Evolutionary conservation across 2,888 invertebrate genomes (phyloP), one percentile per base, ranked within the genome.

Genomic region (Mycalesis mineus): DNA sequence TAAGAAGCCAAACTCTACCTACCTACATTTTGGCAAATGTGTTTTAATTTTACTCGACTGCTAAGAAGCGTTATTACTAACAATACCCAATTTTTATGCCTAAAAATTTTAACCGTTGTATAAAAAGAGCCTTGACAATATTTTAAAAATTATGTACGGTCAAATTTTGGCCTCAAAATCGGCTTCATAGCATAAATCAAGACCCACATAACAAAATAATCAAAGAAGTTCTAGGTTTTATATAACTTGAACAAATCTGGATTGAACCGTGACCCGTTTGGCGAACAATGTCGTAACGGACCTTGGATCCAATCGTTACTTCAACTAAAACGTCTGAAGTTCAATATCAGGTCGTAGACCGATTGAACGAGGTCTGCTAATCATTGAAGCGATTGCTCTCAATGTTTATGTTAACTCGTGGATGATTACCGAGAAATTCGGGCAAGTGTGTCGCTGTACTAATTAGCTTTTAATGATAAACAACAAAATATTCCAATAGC

Each of bases 211-310:
- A 48, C 29, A 54, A 39, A 50, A 39, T 40, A 17, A 31, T 39
- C 5, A 60, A 39, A 49, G 11, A 36, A 39, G 40, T 67, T 68
- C 70, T 74, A 72, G 71, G 72, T 71, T 73, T 70, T 59, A 67
- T 65, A 60, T 65, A 71, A 70, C 65, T 71, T 61, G 70, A 71
- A 73, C 60, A 57, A 67, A 64, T 60, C 69, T 71, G 68, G 71
- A 61, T 55, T 66, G 58, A 60, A 65, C 78, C 82, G 69, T 84
- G 85, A 82, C 84, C 82, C 65, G 64, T 36, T 45, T 31, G 14
- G 31, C 31, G 9, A 14, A n/a, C 37, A 45, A 41, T 80, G 73
- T 82, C 64, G 74, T 73, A 82, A 84, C 56, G 61, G 77, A 65
- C 78, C 78, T 68, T 73, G 78, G 59, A 70, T 65, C 65, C 65